Base-by-base conservation (phyloP, 2,888 invertebrate genomes). In the Coecobrya sp. region DNA sequence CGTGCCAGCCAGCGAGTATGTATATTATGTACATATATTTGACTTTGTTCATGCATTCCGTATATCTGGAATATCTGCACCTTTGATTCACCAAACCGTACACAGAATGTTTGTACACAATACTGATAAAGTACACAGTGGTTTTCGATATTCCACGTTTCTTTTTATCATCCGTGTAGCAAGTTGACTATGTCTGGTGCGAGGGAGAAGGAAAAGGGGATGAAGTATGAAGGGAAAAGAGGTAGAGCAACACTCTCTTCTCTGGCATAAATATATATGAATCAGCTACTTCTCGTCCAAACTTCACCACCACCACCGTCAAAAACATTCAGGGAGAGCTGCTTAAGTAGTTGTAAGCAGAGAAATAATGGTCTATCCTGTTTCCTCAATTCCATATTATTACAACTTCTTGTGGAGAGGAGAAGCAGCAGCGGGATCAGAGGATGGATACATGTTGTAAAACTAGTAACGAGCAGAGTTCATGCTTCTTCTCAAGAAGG, bases 341-440 rank as follows among this genome's bases (percentile, higher is more conserved):
- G 92, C 87, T 73, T 91, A 92, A 92, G 92, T 92, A 92, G 87
- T 92, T 92, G 86, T 86, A 92, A 89, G 89, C 76, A 85, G 85
- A 55, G 82, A 89, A 92, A 85, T 92, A 92, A 92, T 92, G 92
- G 92, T 88, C 88, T 92, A 88, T 92, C 92, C 88, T 86, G 30
- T 89, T 92, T 89, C 92, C 81, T 65, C 55, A 76, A 59, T 22
- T 84, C 73, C 73, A n/a, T 55, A 19, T 68, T 62, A 36, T 81
- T 52, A 79, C 73, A 45, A 42, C 42, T 79, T 42, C 42, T 42
- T 10, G 36, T 16, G 42, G 62, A 65, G 84, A 19, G 19, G 19
- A 55, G 62, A 22, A 62, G 16, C 55, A 55, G 55, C 55, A 5
- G 36, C 36, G 30, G 62, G 19, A 65, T 25, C 62, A n/a, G n/a